Base-by-base conservation (phyloP, 2,113 vertebrate species). In the Oryzias javanicus region DNA sequence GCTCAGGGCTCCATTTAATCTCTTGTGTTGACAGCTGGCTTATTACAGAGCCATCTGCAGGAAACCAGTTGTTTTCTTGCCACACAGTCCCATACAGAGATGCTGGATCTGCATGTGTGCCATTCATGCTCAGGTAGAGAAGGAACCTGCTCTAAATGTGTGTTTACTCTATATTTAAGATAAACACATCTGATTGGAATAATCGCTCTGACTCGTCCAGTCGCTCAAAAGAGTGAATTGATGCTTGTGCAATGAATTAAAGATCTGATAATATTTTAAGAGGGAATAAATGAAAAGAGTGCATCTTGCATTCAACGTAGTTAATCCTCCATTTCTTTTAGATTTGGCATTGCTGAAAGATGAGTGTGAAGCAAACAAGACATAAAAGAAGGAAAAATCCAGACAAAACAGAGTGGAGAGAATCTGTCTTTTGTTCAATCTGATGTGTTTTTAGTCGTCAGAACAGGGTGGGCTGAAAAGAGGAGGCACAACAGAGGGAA, bases 341-440 rank as follows among this genome's bases (percentile, higher is more conserved):
- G 58, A 19, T 10, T 27, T 25, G 35, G n/a, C 46, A 27, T 18
- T 5, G 42, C 29, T 29, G 48, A 60, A 68, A 27, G 41, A 67
- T 42, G 48, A 69, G 54, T 24, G 58, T 59, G 27, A 19, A 25
- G 44, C 40, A 60, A 14, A 62, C 42, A 64, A 35, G 35, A 35
- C 35, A 35, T 35, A 20, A 61, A 45, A 49, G 0, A 49, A 62
- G 42, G 64, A 68, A 40, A 42, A 40, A 50, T 45, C 42, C 49
- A 53, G 44, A 22, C 60, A 67, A 75, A 69, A 63, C 57, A 55
- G 55, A 61, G 49, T 29, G 14, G 55, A 51, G 76, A 64, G 73
- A 76, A 77, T 80, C 83, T 86, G 82, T 64, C 80, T 67, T 84
- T 81, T 81, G 81, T 89, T 87, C 81, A 81, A 78, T 42, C 25